Percentiles rank a stretch among this genome's conserved stretches.
phyloP scores from a whole-genome alignment of 2,888 invertebrate genomes.

The Xestia xanthographa region DNA sequence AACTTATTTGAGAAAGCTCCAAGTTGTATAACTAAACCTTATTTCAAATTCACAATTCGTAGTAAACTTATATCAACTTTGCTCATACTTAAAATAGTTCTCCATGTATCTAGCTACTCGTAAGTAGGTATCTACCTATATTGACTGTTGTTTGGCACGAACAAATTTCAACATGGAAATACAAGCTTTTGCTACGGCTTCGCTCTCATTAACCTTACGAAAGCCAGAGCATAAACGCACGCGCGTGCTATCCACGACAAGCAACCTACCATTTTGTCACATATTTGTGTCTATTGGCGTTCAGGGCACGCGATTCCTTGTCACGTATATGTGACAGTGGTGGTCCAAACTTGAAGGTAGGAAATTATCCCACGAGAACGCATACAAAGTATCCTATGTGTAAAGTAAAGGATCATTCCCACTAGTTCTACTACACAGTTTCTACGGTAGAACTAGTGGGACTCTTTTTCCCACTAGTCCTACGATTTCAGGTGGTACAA shows the following conservation, averaged over 20 bases:
- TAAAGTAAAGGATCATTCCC: too few relatives aligned
- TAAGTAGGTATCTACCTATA: background rate
- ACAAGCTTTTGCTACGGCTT: background rate
- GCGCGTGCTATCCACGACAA: too few relatives aligned
- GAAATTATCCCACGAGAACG: background rate
- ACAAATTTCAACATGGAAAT: background rate
- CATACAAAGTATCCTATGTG: background rate
- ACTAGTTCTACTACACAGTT: too few relatives aligned
- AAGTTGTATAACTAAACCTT: constrained; percentile 18
- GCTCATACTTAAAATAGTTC: constrained; percentile 13
- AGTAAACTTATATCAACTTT: constrained; percentile 27
- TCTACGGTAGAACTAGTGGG: too few relatives aligned
- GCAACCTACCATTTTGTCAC: too few relatives aligned
- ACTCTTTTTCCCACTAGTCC: too few relatives aligned
- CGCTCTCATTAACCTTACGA: background rate
- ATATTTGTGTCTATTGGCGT: too few relatives aligned
- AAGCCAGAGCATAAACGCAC: too few relatives aligned
- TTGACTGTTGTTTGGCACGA: background rate
- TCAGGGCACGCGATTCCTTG: too few relatives aligned
- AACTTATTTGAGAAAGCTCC: background rate
- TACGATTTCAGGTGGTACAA: too few relatives aligned
- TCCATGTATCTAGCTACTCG: background rate
- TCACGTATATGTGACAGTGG: too few relatives aligned
- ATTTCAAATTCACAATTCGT: constrained; percentile 25
- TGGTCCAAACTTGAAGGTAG: background rate